Percentiles rank a stretch among this genome's conserved stretches.
Conservation (phyloP, 1,140 invertebrate genomes). For the Meloidogyne chitwoodi region DNA sequence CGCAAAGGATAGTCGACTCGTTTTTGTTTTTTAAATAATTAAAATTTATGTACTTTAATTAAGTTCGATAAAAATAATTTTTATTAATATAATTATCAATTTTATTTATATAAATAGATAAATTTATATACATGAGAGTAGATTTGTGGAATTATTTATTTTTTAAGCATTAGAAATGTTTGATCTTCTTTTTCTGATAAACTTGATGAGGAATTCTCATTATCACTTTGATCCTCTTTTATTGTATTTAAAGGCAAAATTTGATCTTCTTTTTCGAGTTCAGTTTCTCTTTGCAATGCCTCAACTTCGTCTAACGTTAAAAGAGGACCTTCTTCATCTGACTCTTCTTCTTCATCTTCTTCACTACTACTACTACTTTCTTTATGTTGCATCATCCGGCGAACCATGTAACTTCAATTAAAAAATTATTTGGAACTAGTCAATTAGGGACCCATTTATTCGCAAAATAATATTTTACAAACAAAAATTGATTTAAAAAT, state of each 20-base stretch:
- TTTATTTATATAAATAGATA: too few species aligned
- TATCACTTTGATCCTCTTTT: not conserved
- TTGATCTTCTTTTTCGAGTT: not conserved
- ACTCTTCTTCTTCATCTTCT: not conserved
- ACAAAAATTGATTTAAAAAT: too few species aligned
- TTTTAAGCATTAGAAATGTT: not conserved
- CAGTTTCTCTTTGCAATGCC: not conserved
- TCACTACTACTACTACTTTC: not conserved
- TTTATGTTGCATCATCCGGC: conserved; percentile 4
- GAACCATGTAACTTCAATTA: conserved; percentile 18
- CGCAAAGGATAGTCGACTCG: too few species aligned
- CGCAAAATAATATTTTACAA: too few species aligned
- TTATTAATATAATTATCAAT: too few species aligned
- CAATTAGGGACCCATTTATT: too few species aligned
- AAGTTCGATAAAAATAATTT: too few species aligned
- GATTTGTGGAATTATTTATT: too few species aligned
- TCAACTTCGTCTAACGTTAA: conserved; percentile 1
- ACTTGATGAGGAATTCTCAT: not conserved
- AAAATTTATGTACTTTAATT: too few species aligned
- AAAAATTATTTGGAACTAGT: too few species aligned
- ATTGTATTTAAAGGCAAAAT: not conserved
- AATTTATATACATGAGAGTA: too few species aligned
- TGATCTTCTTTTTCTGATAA: not conserved
- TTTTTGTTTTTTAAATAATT: too few species aligned
- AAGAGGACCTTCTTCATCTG: not conserved